Evolutionary conservation across 2,113 vertebrate genomes (phyloP), one percentile per base, ranked within the genome.

Genomic region (Tyrannus savana): DNA sequence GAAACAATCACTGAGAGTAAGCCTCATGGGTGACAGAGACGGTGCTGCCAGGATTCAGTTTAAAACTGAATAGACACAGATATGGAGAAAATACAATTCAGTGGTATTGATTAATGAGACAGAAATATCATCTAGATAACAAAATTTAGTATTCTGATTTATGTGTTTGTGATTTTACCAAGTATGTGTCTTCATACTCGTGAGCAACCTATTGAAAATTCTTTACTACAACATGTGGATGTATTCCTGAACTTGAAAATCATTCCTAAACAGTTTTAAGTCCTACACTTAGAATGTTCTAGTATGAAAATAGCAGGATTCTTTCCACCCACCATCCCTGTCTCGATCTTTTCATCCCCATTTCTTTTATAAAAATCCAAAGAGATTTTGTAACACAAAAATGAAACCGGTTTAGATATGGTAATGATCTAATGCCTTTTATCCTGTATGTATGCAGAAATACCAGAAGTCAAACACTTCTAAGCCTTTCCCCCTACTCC

Each of bases 401-500:
- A 93, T 37, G 77, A 90, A 96, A 92, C 87, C 17, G 50, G 84
- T 96, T 97, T 93, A 97, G 97, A 98, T 97, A 97, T 98, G 96
- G 71, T 97, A 97, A 98, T 98, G 60, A 42, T 81, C 14, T 25
- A 96, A 94, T 80, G 84, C 49, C 84, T 97, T 97, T 97, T 91
- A 97, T 97, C 91, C 94, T 94, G 19, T 87, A 77, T 85, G 28
- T 95, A 97, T 87, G 96, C 92, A 93, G 95, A 96, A 96, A 95
- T 82, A 95, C 39, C 90, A 91, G 92, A 97, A 96, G 93, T 96
- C 90, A 97, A 97, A 95, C 69, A 95, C 47, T 94, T 97, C 91
- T 91, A 79, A 97, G 85, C 39, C 47, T 77, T 71, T 24, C 74
- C 84, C 92, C 49, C 69, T 44, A 9, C 44, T 85, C 63, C 59